Base-by-base conservation (phyloP, 2,797 vertebrate species). In the Australoheros facetus region DNA sequence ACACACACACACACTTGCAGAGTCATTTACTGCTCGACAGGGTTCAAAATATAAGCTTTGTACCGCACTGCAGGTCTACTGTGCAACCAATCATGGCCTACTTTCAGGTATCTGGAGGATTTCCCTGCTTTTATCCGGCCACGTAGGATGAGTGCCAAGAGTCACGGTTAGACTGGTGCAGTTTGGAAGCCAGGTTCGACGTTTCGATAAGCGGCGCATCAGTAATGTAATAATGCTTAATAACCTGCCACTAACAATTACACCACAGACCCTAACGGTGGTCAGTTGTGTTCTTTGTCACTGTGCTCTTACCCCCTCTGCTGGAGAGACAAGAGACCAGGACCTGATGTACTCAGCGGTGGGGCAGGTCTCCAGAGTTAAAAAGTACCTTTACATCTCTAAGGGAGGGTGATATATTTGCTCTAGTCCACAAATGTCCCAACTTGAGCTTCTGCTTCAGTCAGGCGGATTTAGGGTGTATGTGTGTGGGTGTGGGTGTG, bases 291-390 rank as follows among this genome's bases (percentile, higher is more conserved):
- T 74, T 83, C 84, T 57, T 57, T 81, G 91, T 85, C 84, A 26
- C 86, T 91, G 83, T 80, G 85, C 86, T 93, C 84, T 88, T 71
- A 87, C 93, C 84, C 93, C 94, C 91, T 94, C 94, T 94, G 88
- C 92, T 94, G 94, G 93, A 89, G n/a, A 88, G 48, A 84, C 82
- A 17, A 7, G 73, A 84, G 87, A 87, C 83, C 77, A 71, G 73
- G 85, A 51, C 75, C 69, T 70, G 58, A 37, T 28, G 76, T 19
- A 39, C 57, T 19, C 71, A 3, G 53, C 3, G 37, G 42, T 1
- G 73, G 85, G 81, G 78, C 77, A 26, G 75, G 75, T 60, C 80
- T 69, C 83, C 48, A 42, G 34, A 71, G 32, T 30, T n/a, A 32
- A 26, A 14, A 57, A 56, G 66, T 3, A 53, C 11, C 26, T 28